Conservation (phyloP, 2,888 invertebrate genomes). For the Drosophila atripex region DNA sequence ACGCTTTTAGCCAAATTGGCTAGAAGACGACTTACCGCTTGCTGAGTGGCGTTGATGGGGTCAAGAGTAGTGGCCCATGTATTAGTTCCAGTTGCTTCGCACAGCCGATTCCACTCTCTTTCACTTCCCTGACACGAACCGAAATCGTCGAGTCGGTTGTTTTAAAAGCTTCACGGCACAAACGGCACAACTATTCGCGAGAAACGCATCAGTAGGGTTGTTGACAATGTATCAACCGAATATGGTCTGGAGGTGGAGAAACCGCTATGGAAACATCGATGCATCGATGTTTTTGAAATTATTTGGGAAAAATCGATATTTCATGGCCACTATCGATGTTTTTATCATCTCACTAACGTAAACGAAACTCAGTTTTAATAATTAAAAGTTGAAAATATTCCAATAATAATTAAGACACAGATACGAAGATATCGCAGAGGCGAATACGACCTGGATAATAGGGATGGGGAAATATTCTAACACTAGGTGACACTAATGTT, state of each 20-base stretch:
- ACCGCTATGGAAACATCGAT: neutral
- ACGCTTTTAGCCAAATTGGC: neutral
- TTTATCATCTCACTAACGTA: no score
- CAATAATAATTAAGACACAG: no score
- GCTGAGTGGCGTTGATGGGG: neutral
- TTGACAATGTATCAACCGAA: no score
- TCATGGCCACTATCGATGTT: no score
- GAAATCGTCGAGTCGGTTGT: neutral
- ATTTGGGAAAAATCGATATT: no score
- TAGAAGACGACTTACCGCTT: neutral
- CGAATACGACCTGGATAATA: neutral
- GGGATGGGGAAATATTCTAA: neutral
- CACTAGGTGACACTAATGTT: neutral
- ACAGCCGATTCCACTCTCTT: neutral
- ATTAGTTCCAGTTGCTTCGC: neutral
- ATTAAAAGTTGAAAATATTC: no score
- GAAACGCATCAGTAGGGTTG: neutral
- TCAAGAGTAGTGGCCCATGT: neutral
- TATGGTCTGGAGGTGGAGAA: neutral
- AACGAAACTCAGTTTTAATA: no score
- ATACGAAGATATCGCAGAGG: no score
- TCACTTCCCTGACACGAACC: neutral
- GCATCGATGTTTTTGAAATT: no score
- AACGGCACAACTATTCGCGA: neutral
- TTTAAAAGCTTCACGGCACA: neutral